These are phyloP conservation scores for Erebia aethiops DNA, from an alignment of 2,888 invertebrate genomes.

Conservation along the genomic window DNA sequence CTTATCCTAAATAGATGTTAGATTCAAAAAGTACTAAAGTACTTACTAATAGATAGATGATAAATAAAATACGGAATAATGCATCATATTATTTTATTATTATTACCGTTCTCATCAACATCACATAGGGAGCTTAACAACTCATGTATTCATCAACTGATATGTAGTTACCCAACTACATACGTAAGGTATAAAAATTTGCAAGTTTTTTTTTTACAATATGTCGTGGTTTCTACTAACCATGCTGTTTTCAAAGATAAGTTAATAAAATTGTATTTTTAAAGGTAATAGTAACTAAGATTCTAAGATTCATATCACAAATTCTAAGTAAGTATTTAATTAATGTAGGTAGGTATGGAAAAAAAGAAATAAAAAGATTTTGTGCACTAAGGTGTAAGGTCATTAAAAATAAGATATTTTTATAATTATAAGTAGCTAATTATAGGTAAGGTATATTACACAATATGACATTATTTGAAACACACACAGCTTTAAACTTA, in stretches of 20 bases:
- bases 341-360: slow-evolving; percentile 38
- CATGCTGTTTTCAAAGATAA: background rate
- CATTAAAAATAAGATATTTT: background rate
- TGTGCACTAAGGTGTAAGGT: slow-evolving; percentile 41
- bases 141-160: slow-evolving; percentile 50
- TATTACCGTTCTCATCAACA: slow-evolving; percentile 67
- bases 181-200: slow-evolving; percentile 33
- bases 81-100: slow-evolving; percentile 72
- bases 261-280: slow-evolving; percentile 44
- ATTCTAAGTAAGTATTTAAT: slow-evolving; percentile 41
- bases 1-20: too few species aligned
- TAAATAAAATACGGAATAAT: slow-evolving; percentile 47
- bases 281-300: slow-evolving; percentile 16
- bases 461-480: slow-evolving; percentile 11
- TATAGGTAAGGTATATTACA: slow-evolving; percentile 8
- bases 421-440: background rate
- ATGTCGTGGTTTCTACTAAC: background rate
- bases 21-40: too few species aligned
- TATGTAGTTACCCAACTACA: slow-evolving; percentile 40
- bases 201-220: slow-evolving; percentile 10
- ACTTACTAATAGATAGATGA: too few species aligned
- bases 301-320: slow-evolving; percentile 52
- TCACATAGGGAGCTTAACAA: slow-evolving; percentile 61
- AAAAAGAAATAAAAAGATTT: slow-evolving; percentile 38
- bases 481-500: slow-evolving; percentile 5